A percentile compares a stretch with the other conserved stretches of the same genome.
Evolutionary conservation across 2,888 invertebrate species (phyloP).

Genomic region (Amiota communis): DNA sequence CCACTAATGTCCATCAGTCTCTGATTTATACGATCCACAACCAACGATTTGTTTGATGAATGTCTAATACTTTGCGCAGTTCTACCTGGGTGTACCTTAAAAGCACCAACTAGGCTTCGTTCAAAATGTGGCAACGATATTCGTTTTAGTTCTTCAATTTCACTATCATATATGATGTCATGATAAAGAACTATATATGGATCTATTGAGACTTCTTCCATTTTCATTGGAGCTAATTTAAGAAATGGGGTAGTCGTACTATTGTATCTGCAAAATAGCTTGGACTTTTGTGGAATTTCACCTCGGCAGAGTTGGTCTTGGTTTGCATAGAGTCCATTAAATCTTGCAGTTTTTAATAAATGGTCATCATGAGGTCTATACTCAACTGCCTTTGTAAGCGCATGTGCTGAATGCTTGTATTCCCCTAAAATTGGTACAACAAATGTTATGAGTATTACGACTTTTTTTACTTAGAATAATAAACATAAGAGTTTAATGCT

Average conservation of each 20-base stretch:
- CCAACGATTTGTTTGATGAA: constrained; percentile 12
- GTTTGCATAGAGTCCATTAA: neutral
- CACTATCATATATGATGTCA: constrained; percentile 50
- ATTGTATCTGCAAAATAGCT: constrained; percentile 46
- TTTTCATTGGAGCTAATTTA: constrained; percentile 55
- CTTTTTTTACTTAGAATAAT: too few species aligned
- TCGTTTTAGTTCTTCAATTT: constrained; percentile 49
- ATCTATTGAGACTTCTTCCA: constrained; percentile 51
- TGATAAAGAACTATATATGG: constrained; percentile 54
- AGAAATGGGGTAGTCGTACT: constrained; percentile 48
- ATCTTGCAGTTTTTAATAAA: too few species aligned
- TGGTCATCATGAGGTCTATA: too few species aligned
- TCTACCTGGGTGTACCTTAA: neutral
- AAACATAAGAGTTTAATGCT: too few species aligned
- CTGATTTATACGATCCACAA: constrained; percentile 43
- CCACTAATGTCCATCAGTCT: constrained; percentile 55
- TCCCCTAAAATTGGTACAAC: too few species aligned
- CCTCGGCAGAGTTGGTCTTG: constrained; percentile 52
- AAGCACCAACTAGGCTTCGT: constrained; percentile 26
- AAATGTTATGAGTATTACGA: too few species aligned
- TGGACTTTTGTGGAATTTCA: constrained; percentile 40
- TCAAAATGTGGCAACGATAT: constrained; percentile 43
- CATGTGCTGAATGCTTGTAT: neutral
- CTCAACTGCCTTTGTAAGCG: neutral
- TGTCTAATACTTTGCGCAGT: neutral